These are phyloP conservation scores for Ophion slaviceki DNA, from an alignment of 2,888 invertebrate species.

Conservation along the genomic window DNA sequence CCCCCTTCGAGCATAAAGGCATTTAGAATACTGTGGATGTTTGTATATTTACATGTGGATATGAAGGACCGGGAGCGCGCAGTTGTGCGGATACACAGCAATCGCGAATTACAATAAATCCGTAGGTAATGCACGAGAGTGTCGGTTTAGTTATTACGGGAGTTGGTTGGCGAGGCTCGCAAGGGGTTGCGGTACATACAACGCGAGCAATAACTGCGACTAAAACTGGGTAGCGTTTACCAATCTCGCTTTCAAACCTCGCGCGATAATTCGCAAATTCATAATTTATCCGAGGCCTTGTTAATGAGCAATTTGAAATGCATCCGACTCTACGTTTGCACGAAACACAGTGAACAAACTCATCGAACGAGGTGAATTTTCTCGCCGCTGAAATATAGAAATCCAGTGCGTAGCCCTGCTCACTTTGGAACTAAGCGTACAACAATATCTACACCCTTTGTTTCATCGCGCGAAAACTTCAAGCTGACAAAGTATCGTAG, in stretches of 20 bases:
- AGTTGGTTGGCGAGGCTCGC: constrained; percentile 72
- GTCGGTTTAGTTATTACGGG: constrained; percentile 79
- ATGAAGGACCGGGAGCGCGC: constrained; percentile 66
- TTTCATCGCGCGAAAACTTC: constrained; percentile 51
- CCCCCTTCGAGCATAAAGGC: constrained; percentile 39
- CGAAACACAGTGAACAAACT: constrained; percentile 30
- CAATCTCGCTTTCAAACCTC: constrained; percentile 35
- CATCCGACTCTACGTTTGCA: constrained; percentile 43
- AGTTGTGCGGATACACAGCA: constrained; percentile 79
- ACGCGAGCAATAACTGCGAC: constrained; percentile 45
- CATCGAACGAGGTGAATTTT: constrained; percentile 14
- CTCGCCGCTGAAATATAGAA: constrained; percentile 6
- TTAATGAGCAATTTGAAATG: constrained; percentile 68
- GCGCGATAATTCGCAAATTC: constrained; percentile 54
- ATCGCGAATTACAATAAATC: constrained; percentile 83
- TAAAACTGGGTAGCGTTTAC: constrained; percentile 35
- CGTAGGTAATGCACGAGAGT: constrained; percentile 78
- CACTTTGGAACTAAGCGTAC: constrained; percentile 29
- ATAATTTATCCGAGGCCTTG: constrained; percentile 62
- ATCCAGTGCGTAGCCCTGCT: not conserved
- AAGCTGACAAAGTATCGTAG: constrained; percentile 5
- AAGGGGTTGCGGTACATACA: constrained; percentile 13
- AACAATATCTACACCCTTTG: constrained; percentile 74
- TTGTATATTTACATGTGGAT: constrained; percentile 63
- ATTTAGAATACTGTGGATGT: constrained; percentile 4